phyloP scores from a whole-genome alignment of 2,888 invertebrate species.

The Mesorhabditis spiculigera region DNA sequence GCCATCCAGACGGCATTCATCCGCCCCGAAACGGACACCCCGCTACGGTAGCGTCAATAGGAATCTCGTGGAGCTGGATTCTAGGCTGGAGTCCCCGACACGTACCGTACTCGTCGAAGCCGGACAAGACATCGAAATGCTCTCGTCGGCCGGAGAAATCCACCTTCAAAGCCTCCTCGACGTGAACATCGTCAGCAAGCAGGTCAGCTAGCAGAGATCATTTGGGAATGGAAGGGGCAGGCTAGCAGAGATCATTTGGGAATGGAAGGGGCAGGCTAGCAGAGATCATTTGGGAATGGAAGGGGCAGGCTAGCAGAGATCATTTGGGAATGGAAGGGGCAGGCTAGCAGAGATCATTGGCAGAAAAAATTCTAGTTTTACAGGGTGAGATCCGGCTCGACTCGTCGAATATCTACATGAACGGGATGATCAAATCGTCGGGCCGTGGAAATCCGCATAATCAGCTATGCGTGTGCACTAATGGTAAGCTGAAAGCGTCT shows the following conservation, averaged over 20 bases:
- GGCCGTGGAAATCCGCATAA: slow-evolving; percentile 49
- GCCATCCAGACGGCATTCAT: slow-evolving; percentile 57
- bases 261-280: neutral
- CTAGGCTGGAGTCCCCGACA: slow-evolving; percentile 60
- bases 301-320: too few species aligned
- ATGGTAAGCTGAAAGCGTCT: slow-evolving; percentile 52
- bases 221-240: neutral
- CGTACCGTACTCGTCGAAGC: slow-evolving; percentile 58
- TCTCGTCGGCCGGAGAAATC: slow-evolving; percentile 60
- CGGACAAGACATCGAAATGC: slow-evolving; percentile 58
- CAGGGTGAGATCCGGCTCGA: slow-evolving; percentile 59
- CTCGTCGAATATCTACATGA: slow-evolving; percentile 57
- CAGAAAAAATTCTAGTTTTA: slow-evolving; percentile 12
- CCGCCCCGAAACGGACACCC: slow-evolving; percentile 53
- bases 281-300: neutral
- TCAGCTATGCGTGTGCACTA: slow-evolving; percentile 61
- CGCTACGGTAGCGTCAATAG: slow-evolving; percentile 33
- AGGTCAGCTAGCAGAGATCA: slow-evolving; percentile 29
- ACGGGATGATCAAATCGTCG: slow-evolving; percentile 48
- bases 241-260: neutral
- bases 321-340: neutral
- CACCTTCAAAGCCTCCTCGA: slow-evolving; percentile 58
- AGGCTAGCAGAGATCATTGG: neutral
- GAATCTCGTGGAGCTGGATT: neutral
- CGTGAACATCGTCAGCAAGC: slow-evolving; percentile 56